Base-by-base conservation (phyloP, 2,888 invertebrate genomes). In the Drosophila neutralis region DNA sequence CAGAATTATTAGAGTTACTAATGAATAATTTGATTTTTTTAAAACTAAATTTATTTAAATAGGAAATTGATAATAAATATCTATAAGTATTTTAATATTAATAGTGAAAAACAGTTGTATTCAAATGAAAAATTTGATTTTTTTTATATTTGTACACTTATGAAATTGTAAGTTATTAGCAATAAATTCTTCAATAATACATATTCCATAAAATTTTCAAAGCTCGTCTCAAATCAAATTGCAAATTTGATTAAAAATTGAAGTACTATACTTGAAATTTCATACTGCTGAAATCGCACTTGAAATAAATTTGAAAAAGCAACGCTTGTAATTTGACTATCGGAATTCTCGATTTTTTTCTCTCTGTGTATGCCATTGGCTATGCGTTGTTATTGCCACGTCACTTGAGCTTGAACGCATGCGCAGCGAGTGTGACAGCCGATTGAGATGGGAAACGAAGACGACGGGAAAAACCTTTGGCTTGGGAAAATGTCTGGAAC, bases 381-480 rank as follows among this genome's bases (percentile, higher is more conserved):
- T 67, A 36, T 65, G 24, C 49, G 52, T 64, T 58, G 71, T 74
- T 78, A 73, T 45, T 82, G 80, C 84, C 80, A 79, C 72, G 78
- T 87, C 88, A 87, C 78, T 67, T 62, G 60, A 60, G 69, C 72
- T 52, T 69, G 63, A 48, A 61, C 68, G 74, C 78, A 81, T 83
- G 85, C 79, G 73, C 77, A 78, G 56, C 74, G 52, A 74, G 66
- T 72, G 82, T 76, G 83, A 82, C 87, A 83, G 68, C 70, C 71
- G 56, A 61, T 62, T 65, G 73, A 69, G 75, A 54, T 70, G 75
- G 72, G 68, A 66, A 75, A 68, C 57, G 62, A 66, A 52, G 65
- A 54, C 57, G 62, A 42, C 51, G 64, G 86, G 78, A 78, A 86
- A 83, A 86, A 81, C 83, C 83, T 73, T 86, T 78, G 76, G 73